Evolutionary conservation across 2,888 invertebrate genomes (phyloP).

Genomic region (Drosophila parthenogenetica): DNA sequence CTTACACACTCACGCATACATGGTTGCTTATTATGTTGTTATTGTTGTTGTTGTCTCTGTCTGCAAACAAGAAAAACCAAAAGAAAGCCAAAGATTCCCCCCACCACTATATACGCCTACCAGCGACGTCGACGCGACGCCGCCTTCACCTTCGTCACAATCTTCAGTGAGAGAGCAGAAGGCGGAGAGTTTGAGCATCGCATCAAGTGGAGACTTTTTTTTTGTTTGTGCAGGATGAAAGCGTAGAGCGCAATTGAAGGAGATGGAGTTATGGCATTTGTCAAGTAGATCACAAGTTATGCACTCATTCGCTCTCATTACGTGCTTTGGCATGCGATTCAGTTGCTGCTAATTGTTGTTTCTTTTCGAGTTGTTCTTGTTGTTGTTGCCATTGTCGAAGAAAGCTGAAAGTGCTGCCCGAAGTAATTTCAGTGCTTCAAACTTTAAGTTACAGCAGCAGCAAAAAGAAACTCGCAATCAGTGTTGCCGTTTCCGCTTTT

Average conservation of each 20-base stretch:
- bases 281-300: constrained; percentile 41
- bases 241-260: constrained; percentile 1
- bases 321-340: constrained; percentile 44
- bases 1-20: not conserved
- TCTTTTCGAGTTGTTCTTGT: not conserved
- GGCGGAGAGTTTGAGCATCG: constrained; percentile 3
- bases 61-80: constrained; percentile 28
- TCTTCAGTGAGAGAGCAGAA: not conserved
- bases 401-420: constrained; percentile 1
- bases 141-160: not conserved
- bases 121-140: too few species aligned
- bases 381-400: constrained; percentile 19
- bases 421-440: not conserved
- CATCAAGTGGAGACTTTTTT: constrained; percentile 5
- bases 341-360: constrained; percentile 11
- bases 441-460: not conserved
- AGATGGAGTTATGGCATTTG: constrained; percentile 13
- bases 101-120: not conserved
- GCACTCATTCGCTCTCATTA: constrained; percentile 34
- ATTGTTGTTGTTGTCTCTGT: constrained; percentile 4
- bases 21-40: not conserved
- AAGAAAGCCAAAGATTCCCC: constrained; percentile 37
- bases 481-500: too few species aligned
- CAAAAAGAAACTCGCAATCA: not conserved
- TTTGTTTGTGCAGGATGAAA: not conserved